These are phyloP conservation scores for Fissipunctia ypsillon DNA, from an alignment of 2,888 invertebrate species.

Conservation along the genomic window DNA sequence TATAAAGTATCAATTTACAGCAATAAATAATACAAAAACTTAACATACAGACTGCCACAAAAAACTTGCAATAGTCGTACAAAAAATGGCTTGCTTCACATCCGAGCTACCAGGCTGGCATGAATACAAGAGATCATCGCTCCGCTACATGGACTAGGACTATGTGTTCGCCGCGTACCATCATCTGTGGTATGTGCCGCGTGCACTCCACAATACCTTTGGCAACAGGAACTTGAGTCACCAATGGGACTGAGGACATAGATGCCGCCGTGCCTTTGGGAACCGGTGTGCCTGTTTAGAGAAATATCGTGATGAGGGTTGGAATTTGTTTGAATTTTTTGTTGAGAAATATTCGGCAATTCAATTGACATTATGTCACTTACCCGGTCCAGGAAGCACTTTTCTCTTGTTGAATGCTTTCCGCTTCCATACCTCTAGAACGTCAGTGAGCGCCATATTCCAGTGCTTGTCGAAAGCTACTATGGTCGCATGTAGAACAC, in stretches of 20 bases:
- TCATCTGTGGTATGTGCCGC: conserved; percentile 92
- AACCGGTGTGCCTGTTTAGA: conserved; percentile 79
- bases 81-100: conserved; percentile 46
- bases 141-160: conserved; percentile 89
- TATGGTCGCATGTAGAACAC: conserved; percentile 94
- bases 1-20: conserved; percentile 29
- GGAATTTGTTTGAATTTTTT: neutral
- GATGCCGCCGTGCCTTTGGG: conserved; percentile 82
- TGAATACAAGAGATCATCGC: conserved; percentile 68
- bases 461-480: conserved; percentile 98
- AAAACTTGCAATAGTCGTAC: conserved; percentile 16
- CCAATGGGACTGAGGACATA: conserved; percentile 89
- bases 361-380: conserved; percentile 58
- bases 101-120: conserved; percentile 60
- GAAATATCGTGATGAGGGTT: conserved; percentile 9
- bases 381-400: conserved; percentile 91
- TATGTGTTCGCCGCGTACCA: conserved; percentile 95
- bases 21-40: conserved; percentile 26
- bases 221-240: conserved; percentile 90
- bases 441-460: conserved; percentile 96
- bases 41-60: conserved; percentile 20
- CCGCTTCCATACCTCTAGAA: conserved; percentile 95
- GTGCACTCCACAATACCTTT: conserved; percentile 92
- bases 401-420: conserved; percentile 90
- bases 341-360: neutral